phyloP scores from a whole-genome alignment of 2,888 invertebrate genomes.

The Bombylius major region DNA sequence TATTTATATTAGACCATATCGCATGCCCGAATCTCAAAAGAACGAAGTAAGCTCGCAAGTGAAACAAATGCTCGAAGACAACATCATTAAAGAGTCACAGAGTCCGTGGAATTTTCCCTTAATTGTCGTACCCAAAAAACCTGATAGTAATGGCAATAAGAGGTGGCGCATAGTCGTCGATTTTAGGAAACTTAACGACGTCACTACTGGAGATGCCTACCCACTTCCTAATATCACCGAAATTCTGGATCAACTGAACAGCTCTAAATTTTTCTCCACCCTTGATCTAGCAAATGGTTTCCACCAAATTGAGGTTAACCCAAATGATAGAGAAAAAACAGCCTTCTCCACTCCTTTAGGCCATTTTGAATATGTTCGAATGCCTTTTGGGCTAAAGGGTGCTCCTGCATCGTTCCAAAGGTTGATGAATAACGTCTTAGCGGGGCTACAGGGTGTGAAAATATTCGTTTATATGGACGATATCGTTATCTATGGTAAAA shows the following conservation, averaged over 20 bases:
- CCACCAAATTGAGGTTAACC: background rate
- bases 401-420: background rate
- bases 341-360: background rate
- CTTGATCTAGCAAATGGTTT: background rate
- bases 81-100: too few species aligned
- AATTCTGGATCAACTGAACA: background rate
- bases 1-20: background rate
- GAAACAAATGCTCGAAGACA: too few species aligned
- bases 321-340: background rate
- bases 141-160: background rate
- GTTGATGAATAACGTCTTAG: background rate
- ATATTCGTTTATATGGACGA: background rate
- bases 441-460: background rate
- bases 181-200: background rate
- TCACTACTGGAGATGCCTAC: background rate
- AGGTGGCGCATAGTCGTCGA: background rate
- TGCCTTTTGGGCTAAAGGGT: background rate
- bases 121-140: background rate
- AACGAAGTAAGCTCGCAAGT: too few species aligned
- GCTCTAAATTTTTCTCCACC: background rate
- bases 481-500: background rate
- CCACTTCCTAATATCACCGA: background rate
- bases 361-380: background rate
- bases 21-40: background rate
- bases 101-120: background rate